Conservation (phyloP, 1,140 invertebrate genomes). For the Scaptomyza montana region DNA sequence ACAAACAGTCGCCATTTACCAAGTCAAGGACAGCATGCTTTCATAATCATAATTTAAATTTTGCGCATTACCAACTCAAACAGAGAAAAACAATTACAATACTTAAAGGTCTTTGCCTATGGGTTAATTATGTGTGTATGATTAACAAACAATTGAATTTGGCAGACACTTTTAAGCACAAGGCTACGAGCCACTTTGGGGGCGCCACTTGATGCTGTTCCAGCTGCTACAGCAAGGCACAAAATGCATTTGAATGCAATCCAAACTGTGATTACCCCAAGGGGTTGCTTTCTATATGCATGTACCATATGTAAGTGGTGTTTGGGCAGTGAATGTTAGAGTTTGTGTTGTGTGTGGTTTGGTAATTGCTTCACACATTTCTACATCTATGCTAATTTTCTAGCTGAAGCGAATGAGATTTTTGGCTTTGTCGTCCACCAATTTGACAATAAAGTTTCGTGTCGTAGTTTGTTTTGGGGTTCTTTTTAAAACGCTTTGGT, state of each 20-base stretch:
- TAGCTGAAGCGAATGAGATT: constrained; percentile 51
- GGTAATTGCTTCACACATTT: constrained; percentile 74
- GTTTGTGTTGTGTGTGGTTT: constrained; percentile 46
- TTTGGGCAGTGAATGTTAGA: background rate
- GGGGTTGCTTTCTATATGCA: background rate
- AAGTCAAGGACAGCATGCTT: background rate
- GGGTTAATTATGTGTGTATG: constrained; percentile 39
- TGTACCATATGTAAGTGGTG: background rate
- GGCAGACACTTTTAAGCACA: constrained; percentile 30
- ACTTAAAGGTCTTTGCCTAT: constrained; percentile 7
- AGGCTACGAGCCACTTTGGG: constrained; percentile 16
- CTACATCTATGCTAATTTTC: constrained; percentile 72
- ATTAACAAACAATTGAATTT: constrained; percentile 67
- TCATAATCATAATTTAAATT: background rate
- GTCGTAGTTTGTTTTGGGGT: background rate
- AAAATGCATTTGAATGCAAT: constrained; percentile 37
- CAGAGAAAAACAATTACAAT: background rate
- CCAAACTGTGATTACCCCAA: constrained; percentile 20
- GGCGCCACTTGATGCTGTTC: constrained; percentile 7
- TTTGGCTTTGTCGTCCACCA: constrained; percentile 37
- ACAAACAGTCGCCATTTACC: background rate
- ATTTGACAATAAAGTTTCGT: constrained; percentile 17
- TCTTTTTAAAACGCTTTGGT: background rate
- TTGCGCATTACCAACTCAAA: background rate
- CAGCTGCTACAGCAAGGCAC: background rate